Base-by-base conservation (phyloP, 2,888 invertebrate species). In the Ecdyonurus torrentis region DNA sequence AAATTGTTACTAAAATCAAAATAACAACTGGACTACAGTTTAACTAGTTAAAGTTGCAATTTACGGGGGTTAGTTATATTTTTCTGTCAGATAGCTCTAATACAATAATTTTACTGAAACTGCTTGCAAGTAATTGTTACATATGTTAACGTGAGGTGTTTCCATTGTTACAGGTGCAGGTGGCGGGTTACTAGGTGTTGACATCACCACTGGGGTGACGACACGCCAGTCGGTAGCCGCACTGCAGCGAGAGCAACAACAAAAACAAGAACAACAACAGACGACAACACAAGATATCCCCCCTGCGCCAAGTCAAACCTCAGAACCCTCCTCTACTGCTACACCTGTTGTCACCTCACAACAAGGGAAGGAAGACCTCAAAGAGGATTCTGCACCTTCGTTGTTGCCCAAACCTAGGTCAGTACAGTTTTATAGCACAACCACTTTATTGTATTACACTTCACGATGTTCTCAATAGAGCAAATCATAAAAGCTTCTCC, bases 151-250 rank as follows among this genome's bases (percentile, higher is more conserved):
- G 37, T 37, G 5, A 37, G n/a, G n/a, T 37, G 37, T 10, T 15
- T 5, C 37, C 15, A 15, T 37, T 37, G 37, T 37, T 37, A 10
- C 37, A 37, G 37, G 37, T 37, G 55, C 7, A 18, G n/a, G 55
- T 20, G 20, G 55, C n/a, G n/a, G n/a, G n/a, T n/a, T 55, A 10
- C 64, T n/a, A 64, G 64, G 23, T 63, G 66, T 55, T 55, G 55
- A 55, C n/a, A 55, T 55, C 5, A 62, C 87, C 19, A 84, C 89
- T 61, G 91, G 91, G 15, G 91, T 91, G 66, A 91, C 90, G 70
- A 92, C 91, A 25, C 78, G 91, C 66, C 79, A 69, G 52, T 68
- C 69, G 58, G 69, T 67, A 59, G 67, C 68, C 52, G 67, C 67
- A n/a, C 60, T 90, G 71, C 91, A 91, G 75, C 82, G 91, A 19